phyloP scores from a whole-genome alignment of 1,140 invertebrate species.

The Orius insidiosus region DNA sequence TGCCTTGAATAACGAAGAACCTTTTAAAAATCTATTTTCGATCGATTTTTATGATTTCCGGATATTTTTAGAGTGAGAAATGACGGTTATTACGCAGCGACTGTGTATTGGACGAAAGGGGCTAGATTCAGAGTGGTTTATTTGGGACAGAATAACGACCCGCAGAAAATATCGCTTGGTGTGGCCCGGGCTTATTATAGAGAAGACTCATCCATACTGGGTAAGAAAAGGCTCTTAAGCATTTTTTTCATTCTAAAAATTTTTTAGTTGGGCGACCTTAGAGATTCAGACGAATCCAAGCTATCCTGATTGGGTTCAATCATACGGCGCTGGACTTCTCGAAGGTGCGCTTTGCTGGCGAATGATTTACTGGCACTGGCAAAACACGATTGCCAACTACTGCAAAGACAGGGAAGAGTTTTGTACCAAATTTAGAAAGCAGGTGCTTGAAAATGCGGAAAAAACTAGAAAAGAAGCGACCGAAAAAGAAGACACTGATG shows the following conservation, averaged over 20 bases:
- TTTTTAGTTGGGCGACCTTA: slow-evolving; percentile 51
- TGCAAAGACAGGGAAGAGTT: slow-evolving; percentile 47
- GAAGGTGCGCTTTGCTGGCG: slow-evolving; percentile 69
- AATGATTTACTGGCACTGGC: slow-evolving; percentile 62
- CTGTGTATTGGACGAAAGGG: slow-evolving; percentile 43
- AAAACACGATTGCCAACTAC: slow-evolving; percentile 51
- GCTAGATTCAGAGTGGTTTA: slow-evolving; percentile 49
- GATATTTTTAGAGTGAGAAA: slow-evolving; percentile 37
- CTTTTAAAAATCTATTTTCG: background rate
- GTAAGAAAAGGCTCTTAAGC: slow-evolving; percentile 31
- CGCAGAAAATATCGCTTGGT: slow-evolving; percentile 37
- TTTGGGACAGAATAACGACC: slow-evolving; percentile 57
- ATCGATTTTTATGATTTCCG: slow-evolving; percentile 4
- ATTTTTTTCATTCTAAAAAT: no score
- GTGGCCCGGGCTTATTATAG: slow-evolving; percentile 52
- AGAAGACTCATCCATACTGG: slow-evolving; percentile 39
- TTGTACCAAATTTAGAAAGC: slow-evolving; percentile 45
- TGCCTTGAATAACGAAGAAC: background rate
- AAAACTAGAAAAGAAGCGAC: slow-evolving; percentile 37
- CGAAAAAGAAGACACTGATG: slow-evolving; percentile 27
- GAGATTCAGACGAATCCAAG: slow-evolving; percentile 56
- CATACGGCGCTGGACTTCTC: slow-evolving; percentile 73
- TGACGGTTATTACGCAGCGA: slow-evolving; percentile 53
- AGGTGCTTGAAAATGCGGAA: slow-evolving; percentile 45
- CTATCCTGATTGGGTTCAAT: slow-evolving; percentile 60